Evolutionary conservation across 2,797 vertebrate genomes (phyloP), one percentile per base, ranked within the genome.

Genomic region (Buceros bicornis): DNA sequence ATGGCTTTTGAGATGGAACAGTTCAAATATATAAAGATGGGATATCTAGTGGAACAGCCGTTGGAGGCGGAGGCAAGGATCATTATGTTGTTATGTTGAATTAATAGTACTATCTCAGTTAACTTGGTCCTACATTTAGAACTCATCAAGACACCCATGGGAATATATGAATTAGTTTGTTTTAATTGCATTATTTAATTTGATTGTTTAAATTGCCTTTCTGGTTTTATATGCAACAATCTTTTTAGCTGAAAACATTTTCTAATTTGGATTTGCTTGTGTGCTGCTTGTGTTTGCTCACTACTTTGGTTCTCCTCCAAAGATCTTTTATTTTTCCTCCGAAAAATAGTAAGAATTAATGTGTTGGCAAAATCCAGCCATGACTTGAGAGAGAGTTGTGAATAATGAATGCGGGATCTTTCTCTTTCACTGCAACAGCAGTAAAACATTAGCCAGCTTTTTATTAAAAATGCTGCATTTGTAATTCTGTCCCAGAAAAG

Each of bases 101-200:
- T 92, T 76, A 82, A 82, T 84, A 88, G 13, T 31, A 50, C 53
- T 51, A 31, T 71, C 94, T 77, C 53, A 53, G 35, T 78, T 88
- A 84, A 73, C 13, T 86, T 11, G 1, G 43, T 25, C 74, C 19
- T 84, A 20, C 24, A 10, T 70, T 84, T 80, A 74, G 67, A 90
- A 26, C 90, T 89, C 56, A 43, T 95, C 66, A 92, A 61, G 71
- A 48, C 29, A 42, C 88, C 31, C 74, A 13, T 56, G 78, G 71
- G 93, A 89, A 67, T 57, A 50, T 26, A 58, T 61, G 71, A 94
- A 89, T 89, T 87, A 71, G 73, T 82, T 94, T 76, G 61, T 88
- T 95, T 92, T 94, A 96, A 92, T 96, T 95, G 84, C 53, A 40
- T 93, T 95, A 94, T 95, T 95, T 94, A 90, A 95, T 93, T 84